Percentiles rank a stretch among this genome's conserved stretches.
Evolutionary conservation across 2,888 invertebrate species (phyloP).

Genomic region (Tachina fera): DNA sequence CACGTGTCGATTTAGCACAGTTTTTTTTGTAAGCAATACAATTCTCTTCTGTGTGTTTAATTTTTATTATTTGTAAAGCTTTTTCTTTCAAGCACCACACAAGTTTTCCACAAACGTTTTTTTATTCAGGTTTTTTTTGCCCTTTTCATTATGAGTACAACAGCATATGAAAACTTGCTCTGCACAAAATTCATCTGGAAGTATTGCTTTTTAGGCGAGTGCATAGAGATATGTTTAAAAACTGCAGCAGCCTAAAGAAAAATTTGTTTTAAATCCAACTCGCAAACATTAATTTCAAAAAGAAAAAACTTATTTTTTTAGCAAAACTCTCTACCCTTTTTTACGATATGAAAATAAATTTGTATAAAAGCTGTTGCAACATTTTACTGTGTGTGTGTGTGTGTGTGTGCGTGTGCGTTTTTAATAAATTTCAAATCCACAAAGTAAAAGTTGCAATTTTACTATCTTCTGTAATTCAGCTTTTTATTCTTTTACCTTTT

Average conservation of each 20-base stretch:
- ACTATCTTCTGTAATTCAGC: slow-evolving; percentile 36
- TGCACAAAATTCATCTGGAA: slow-evolving; percentile 17
- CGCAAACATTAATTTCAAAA: slow-evolving; percentile 5
- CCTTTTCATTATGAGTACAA: not conserved
- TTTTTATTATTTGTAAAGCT: slow-evolving; percentile 6
- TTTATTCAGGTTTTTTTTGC: not conserved
- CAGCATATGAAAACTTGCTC: slow-evolving; percentile 29
- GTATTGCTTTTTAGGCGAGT: slow-evolving; percentile 6
- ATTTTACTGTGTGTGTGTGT: not conserved
- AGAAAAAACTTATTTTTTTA: not conserved
- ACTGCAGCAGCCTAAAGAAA: slow-evolving; percentile 39
- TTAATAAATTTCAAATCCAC: slow-evolving; percentile 53
- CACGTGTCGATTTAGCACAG: slow-evolving; percentile 10
- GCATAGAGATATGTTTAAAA: not conserved
- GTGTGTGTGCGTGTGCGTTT: slow-evolving; percentile 9
- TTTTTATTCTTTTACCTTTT: slow-evolving; percentile 47
- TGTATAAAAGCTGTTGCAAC: not conserved
- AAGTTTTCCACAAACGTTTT: slow-evolving; percentile 42
- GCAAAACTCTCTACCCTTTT: not conserved
- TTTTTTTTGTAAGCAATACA: too few species aligned
- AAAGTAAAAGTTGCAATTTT: slow-evolving; percentile 54
- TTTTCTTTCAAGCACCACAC: slow-evolving; percentile 16
- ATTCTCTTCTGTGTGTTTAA: not conserved
- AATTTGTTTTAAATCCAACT: slow-evolving; percentile 11
- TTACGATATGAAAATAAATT: slow-evolving; percentile 12